Evolutionary conservation across 2,888 invertebrate species (phyloP), one percentile per base, ranked within the genome.

Genomic region (Ophioninae sp.): DNA sequence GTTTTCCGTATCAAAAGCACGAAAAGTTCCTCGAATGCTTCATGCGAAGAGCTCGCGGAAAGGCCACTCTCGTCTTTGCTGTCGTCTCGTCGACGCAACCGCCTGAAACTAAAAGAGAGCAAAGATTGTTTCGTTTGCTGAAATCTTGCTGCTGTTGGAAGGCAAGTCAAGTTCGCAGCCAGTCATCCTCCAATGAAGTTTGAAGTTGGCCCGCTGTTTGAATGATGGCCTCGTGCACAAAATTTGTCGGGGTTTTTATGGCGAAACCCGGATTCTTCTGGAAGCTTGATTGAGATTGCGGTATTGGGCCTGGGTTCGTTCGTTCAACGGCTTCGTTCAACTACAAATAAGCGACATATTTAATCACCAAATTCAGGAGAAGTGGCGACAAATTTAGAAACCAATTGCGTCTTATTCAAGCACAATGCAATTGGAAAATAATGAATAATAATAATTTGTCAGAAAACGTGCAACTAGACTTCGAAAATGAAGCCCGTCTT

Each of bases 1-100:
- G 30, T 81, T 68, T 59, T 70, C 73, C 30, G 61, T 41, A 77
- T 73, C 21, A 61, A 77, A 68, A 67, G 73, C 59, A 74, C 61
- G 39, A 72, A 67, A 78, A 81, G 72, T 79, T 81, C n/a, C 30
- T 17, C 17, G 61, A 73, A 59, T 65, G 20, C 17, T 30, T 39
- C 1, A 61, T n/a, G 65, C n/a, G 37, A 74, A 65, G 41, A 65
- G 23, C 44, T 39, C 6, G 59, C 20, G 44, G 72, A 81, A 79
- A 21, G 17, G 44, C 65, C 70, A 20, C 59, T 61, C 41, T 70
- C 74, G 44, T 17, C 21, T n/a, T 72, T 17, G 39, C 41, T 13
- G 17, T 72, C 2, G 59, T 21, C 7, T 61, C 56, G 56, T 64
- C 61, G 37, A 72, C 61, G 41, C 13, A 68, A 75, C 23, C 62